Evolutionary conservation across 2,797 vertebrate species (phyloP).

Genomic region (Centroberyx gerrardi): DNA sequence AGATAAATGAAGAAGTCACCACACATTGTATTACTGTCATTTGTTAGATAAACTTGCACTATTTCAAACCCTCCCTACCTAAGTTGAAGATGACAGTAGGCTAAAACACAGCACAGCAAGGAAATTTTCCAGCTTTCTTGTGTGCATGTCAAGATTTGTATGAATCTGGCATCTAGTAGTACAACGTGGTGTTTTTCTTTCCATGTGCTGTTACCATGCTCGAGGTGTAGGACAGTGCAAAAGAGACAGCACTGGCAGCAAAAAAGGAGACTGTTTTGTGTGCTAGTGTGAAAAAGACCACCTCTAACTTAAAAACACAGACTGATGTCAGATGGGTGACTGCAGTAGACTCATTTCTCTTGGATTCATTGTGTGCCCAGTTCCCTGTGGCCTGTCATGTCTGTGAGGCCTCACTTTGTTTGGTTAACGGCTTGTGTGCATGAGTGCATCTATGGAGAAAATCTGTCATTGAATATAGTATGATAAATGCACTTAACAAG

Average conservation of each 20-base stretch:
- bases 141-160: constrained; percentile 69
- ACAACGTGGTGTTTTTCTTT: constrained; percentile 86
- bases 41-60: constrained; percentile 47
- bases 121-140: constrained; percentile 74
- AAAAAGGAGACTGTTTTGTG: constrained; percentile 66
- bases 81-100: constrained; percentile 69
- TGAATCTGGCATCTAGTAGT: constrained; percentile 67
- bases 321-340: constrained; percentile 69
- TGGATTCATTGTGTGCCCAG: constrained; percentile 60
- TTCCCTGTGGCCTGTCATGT: constrained; percentile 47
- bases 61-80: constrained; percentile 68
- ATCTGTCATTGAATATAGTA: constrained; percentile 61
- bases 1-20: constrained; percentile 53
- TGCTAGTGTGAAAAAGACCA: constrained; percentile 79
- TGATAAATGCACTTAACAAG: constrained; percentile 46
- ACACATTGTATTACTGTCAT: constrained; percentile 9
- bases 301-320: constrained; percentile 69
- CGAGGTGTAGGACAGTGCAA: constrained; percentile 80
- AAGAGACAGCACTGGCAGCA: constrained; percentile 80
- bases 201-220: constrained; percentile 87
- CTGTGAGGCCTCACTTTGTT: constrained; percentile 61
- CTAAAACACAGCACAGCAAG: constrained; percentile 54
- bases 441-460: constrained; percentile 63
- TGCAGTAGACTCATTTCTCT: constrained; percentile 62
- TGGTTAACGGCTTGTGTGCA: constrained; percentile 65